Base-by-base conservation (phyloP, 2,113 vertebrate species). In the Anas platyrhynchos region DNA sequence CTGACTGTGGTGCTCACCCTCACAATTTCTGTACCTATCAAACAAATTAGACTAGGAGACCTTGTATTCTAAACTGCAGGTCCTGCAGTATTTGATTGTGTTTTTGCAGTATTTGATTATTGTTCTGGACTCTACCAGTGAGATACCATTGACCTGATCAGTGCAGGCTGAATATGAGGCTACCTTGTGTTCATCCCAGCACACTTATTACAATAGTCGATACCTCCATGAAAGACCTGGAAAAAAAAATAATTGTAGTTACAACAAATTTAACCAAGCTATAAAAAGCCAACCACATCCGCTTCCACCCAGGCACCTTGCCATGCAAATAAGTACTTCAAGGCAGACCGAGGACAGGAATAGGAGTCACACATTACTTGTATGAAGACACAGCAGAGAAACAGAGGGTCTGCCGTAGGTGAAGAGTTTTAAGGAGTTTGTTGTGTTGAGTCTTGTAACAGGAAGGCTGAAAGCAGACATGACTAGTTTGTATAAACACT, bases 391-490 rank as follows among this genome's bases (percentile, higher is more conserved):
- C 29, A 48, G 62, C 36, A 36, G 34, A 63, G 69, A 38, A 54
- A n/a, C 3, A 0, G 54, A 27, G 23, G 20, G 2, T 46, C 69
- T 81, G 59, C 46, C 48, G 38, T 32, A 18, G 18, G 13, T 16
- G 8, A 21, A 31, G 29, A 48, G 13, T 8, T 34, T 67, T 63
- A 43, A 71, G 32, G 63, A 58, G 54, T 58, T 83, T 27, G 12
- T 43, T 89, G 14, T 85, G 66, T 34, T 93, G 31, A 38, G 23
- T 52, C 22, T 73, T 4, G 0, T 71, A 61, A 65, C 61, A 80
- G 75, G 55, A 93, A 93, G 63, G 55, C 55, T 83, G 78, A 83
- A 93, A 80, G 82, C 29, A 73, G 79, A 4, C 16, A 41, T 18
- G 44, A 61, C 8, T 29, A 83, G 48, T 26, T 84, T 66, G 65